Evolutionary conservation across 2,888 invertebrate species (phyloP).

Genomic region (Prenolepis imparis): DNA sequence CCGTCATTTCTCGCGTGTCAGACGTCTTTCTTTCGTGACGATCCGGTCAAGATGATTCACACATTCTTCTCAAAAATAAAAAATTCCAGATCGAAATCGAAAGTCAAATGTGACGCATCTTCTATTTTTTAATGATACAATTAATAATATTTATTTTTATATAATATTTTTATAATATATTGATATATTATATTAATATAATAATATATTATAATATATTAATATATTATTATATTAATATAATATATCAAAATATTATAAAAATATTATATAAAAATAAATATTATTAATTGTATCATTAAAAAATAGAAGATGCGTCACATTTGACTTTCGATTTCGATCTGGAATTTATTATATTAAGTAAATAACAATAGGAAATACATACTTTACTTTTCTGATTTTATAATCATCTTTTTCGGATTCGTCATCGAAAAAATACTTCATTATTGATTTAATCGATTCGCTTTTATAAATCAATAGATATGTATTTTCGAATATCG

Average conservation of each 20-base stretch:
- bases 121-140: background rate
- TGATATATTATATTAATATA: too few relatives aligned
- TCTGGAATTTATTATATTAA: too few relatives aligned
- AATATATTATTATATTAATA: too few relatives aligned
- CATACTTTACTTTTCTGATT: background rate
- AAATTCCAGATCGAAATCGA: background rate
- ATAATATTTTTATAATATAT: too few relatives aligned
- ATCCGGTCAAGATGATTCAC: background rate
- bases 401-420: background rate
- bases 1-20: slow-evolving; percentile 16
- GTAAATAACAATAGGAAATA: too few relatives aligned
- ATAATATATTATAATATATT: too few relatives aligned
- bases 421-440: background rate
- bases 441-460: background rate
- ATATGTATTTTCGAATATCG: background rate
- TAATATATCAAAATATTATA: too few relatives aligned
- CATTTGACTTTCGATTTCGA: too few relatives aligned
- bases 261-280: too few relatives aligned
- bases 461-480: background rate
- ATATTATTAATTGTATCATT: too few relatives aligned
- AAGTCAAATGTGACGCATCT: background rate
- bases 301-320: too few relatives aligned
- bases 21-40: slow-evolving; percentile 15
- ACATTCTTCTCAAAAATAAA: background rate
- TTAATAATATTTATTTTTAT: slow-evolving; percentile 14